Evolutionary conservation across 2,797 vertebrate genomes (phyloP), one percentile per base, ranked within the genome.

Genomic region (Mus spretus): DNA sequence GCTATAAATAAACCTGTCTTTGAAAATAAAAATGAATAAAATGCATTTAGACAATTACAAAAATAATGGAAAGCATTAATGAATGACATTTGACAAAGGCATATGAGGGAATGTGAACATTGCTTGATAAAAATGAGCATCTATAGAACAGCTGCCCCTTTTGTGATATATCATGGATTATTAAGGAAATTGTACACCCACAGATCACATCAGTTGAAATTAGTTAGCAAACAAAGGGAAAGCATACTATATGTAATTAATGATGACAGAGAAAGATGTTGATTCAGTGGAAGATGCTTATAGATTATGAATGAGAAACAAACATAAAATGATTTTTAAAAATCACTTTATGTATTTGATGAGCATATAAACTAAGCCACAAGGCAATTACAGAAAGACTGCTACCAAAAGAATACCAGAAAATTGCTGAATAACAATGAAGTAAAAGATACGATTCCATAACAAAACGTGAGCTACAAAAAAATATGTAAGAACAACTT

Each of bases 21-120:
- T 97, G 89, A 96, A 96, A 98, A 97, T 98, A 98, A 98, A 98
- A 97, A 98, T 98, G 97, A 96, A 97, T 88, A 94, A 96, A 97
- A 96, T 89, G 96, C 97, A 98, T 97, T 98, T 98, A 89, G 89
- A 96, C 97, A 97, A 97, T 98, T 98, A 97, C 87, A 94, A 97
- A 75, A 94, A 95, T 97, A 97, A 97, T 97, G 94, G 95, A 98
- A 97, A 96, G 19, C 84, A 92, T 94, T 95, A 59, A 70, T 91
- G 55, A 96, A 96, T 95, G 93, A 92, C 83, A 67, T 98, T 97
- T 95, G 92, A 98, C 94, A 91, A 94, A 96, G 91, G 91, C 28
- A 95, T 70, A 80, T 95, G 93, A 94, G 75, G 77, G 74, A 88
- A 93, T 79, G 70, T 4, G 70, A 72, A 22, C n/a, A 88, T 61